Percentiles rank a stretch among this genome's conserved stretches.
These are phyloP conservation scores for Sebastes hubbsi DNA, from an alignment of 2,797 vertebrate species.

Conservation along the genomic window DNA sequence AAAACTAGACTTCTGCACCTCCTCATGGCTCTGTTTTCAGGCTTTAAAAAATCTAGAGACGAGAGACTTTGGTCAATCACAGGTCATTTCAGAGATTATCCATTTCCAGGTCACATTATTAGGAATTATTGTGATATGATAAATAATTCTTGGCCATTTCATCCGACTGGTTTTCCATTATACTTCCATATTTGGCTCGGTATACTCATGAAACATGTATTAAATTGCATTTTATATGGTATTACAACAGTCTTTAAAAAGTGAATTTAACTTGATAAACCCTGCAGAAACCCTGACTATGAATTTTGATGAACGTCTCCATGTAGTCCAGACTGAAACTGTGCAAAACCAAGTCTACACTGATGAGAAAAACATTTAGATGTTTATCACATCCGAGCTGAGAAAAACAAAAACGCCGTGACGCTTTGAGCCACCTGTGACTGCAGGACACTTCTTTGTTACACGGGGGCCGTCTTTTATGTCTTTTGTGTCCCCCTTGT, in stretches of 20 bases:
- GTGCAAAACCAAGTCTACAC: not conserved
- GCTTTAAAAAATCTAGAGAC: too few species aligned
- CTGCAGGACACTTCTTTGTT: not conserved
- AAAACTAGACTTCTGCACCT: too few species aligned
- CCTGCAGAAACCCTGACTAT: not conserved
- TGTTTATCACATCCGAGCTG: not conserved
- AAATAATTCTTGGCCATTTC: not conserved
- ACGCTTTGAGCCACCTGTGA: not conserved
- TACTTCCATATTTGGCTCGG: not conserved
- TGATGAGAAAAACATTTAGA: not conserved
- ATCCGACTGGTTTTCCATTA: not conserved
- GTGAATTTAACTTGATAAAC: not conserved
- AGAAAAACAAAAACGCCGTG: not conserved
- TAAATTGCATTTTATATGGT: not conserved
- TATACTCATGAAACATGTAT: not conserved
- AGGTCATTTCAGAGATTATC: too few species aligned
- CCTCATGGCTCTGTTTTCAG: too few species aligned
- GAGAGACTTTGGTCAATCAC: too few species aligned
- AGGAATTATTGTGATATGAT: not conserved
- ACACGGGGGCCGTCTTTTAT: not conserved
- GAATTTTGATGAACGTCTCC: not conserved
- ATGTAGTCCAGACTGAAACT: not conserved
- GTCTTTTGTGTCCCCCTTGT: constrained; percentile 18
- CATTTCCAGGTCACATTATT: too few species aligned
- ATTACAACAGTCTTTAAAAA: not conserved